These are phyloP conservation scores for Hippopotamyrus pictus DNA, from an alignment of 2,797 vertebrate species.

Conservation along the genomic window DNA sequence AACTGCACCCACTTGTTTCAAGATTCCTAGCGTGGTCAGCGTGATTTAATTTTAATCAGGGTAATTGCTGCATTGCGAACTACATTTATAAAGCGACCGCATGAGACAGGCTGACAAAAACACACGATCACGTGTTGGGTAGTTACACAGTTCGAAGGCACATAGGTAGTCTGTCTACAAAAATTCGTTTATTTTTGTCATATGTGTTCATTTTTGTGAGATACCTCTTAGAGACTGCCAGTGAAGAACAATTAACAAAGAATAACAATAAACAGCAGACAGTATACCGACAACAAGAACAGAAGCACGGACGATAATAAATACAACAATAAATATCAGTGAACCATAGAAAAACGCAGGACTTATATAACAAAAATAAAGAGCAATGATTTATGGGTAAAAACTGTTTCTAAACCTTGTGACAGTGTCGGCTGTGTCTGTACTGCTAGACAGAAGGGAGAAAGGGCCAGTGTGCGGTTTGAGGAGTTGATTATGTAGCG, in stretches of 20 bases:
- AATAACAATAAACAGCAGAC: background rate
- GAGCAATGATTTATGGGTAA: background rate
- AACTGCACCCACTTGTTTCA: background rate
- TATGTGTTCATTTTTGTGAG: background rate
- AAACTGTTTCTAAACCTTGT: background rate
- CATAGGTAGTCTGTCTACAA: background rate
- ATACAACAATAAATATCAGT: background rate
- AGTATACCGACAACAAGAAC: background rate
- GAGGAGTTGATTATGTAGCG: background rate
- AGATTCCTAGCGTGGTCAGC: background rate
- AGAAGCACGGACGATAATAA: background rate
- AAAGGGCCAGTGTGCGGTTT: background rate
- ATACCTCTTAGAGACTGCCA: background rate
- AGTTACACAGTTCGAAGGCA: background rate
- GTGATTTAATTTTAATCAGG: background rate
- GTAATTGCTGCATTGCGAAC: background rate
- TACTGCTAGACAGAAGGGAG: background rate
- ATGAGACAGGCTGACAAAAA: background rate
- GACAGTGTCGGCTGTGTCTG: background rate
- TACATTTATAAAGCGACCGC: background rate
- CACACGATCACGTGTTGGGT: background rate
- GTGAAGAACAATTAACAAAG: background rate
- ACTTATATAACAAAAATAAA: background rate
- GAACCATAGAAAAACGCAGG: background rate
- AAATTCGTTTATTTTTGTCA: background rate